These are phyloP conservation scores for Herpailurus yagouaroundi DNA, from an alignment of 2,113 vertebrate genomes.

Conservation along the genomic window DNA sequence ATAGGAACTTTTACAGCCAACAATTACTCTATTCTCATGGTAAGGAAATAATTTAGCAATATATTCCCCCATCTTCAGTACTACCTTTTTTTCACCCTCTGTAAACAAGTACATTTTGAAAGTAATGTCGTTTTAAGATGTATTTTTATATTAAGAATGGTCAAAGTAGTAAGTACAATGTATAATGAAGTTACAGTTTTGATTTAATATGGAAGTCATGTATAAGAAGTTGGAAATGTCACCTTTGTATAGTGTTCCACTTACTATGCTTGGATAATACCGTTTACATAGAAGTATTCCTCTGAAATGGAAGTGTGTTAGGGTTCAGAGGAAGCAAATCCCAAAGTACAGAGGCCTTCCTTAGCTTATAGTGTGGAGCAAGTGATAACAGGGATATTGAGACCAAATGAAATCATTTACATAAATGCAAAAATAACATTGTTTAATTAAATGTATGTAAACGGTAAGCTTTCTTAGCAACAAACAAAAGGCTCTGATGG, in stretches of 20 bases:
- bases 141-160: conserved; percentile 20
- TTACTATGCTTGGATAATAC: background rate
- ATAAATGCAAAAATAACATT: background rate
- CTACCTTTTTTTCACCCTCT: background rate
- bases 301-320: background rate
- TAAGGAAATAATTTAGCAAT: background rate
- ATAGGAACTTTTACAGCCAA: background rate
- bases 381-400: background rate
- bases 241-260: background rate
- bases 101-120: background rate
- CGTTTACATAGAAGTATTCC: background rate
- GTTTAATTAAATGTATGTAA: background rate
- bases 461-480: background rate
- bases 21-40: background rate
- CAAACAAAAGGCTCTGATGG: background rate
- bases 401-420: background rate
- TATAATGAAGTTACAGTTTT: background rate
- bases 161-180: background rate
- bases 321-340: background rate
- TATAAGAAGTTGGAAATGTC: background rate
- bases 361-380: background rate
- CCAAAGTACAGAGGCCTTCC: background rate
- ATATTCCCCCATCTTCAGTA: background rate
- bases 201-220: background rate
- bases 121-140: background rate